Conservation (phyloP, 1,140 invertebrate species). For the Elymnias hypermnestra region DNA sequence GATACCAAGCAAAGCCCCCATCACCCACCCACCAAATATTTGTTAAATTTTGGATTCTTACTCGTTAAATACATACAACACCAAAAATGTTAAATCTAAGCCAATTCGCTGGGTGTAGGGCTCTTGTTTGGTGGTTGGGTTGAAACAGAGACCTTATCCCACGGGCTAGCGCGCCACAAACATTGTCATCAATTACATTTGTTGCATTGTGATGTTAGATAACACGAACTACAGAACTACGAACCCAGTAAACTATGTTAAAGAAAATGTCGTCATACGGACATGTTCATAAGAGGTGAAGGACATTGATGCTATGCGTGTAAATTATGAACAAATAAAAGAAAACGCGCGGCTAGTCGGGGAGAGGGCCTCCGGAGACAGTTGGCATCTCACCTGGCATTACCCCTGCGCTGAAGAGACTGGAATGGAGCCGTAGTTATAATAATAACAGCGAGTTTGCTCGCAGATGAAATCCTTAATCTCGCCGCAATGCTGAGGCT, state of each 20-base stretch:
- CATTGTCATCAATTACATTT: no score
- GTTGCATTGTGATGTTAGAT: constrained; percentile 23
- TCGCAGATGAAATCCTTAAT: constrained; percentile 92
- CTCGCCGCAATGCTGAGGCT: constrained; percentile 87
- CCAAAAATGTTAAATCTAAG: constrained; percentile 11
- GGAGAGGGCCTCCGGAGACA: constrained; percentile 67
- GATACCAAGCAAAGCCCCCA: constrained; percentile 78
- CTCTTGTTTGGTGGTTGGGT: constrained; percentile 76
- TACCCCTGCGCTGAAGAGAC: constrained; percentile 92
- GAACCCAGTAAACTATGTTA: constrained; percentile 13
- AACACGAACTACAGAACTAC: constrained; percentile 22
- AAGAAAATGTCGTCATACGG: constrained; percentile 36
- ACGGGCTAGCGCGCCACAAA: constrained; percentile 53
- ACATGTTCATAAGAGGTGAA: constrained; percentile 30
- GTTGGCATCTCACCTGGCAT: constrained; percentile 78
- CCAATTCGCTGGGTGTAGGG: constrained; percentile 69
- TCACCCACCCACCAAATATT: constrained; percentile 76
- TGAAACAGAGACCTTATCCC: constrained; percentile 67
- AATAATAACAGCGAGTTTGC: constrained; percentile 92
- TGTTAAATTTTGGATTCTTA: constrained; percentile 37
- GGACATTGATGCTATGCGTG: constrained; percentile 30
- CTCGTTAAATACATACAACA: constrained; percentile 5
- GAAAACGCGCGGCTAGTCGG: constrained; percentile 56
- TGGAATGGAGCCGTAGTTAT: constrained; percentile 92
- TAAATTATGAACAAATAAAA: constrained; percentile 18